Evolutionary conservation across 2,888 invertebrate species (phyloP).

Genomic region (Hypomecis atomaria): DNA sequence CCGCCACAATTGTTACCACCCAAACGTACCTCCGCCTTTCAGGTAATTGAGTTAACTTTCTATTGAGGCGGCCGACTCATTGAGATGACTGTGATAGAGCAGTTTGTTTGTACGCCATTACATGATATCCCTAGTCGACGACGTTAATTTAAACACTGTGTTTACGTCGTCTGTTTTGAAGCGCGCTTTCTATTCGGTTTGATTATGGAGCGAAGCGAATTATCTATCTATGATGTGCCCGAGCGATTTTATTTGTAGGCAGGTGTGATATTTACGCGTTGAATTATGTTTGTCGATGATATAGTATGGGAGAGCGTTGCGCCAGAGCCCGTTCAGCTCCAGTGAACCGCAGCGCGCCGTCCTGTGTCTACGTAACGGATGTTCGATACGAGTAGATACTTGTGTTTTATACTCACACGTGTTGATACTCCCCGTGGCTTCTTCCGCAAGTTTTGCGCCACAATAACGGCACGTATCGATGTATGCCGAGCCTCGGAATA

Average conservation of each 20-base stretch:
- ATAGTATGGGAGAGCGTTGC: slow-evolving; percentile 52
- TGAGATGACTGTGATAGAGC: slow-evolving; percentile 55
- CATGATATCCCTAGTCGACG: slow-evolving; percentile 42
- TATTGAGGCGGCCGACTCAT: slow-evolving; percentile 61
- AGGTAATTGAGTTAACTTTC: slow-evolving; percentile 81
- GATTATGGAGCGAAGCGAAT: slow-evolving; percentile 55
- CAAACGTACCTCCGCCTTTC: slow-evolving; percentile 82
- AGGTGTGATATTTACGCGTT: slow-evolving; percentile 21
- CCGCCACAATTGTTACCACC: slow-evolving; percentile 78
- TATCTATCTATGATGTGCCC: slow-evolving; percentile 48
- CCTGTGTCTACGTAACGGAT: slow-evolving; percentile 74
- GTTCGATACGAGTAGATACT: slow-evolving; percentile 73
- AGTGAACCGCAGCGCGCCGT: slow-evolving; percentile 75
- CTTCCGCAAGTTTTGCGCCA: not conserved
- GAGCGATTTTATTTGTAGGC: slow-evolving; percentile 55
- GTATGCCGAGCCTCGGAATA: slow-evolving; percentile 1
- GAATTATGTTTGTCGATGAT: slow-evolving; percentile 38
- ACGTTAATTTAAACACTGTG: slow-evolving; percentile 47
- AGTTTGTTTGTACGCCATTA: slow-evolving; percentile 51
- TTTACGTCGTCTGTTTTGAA: slow-evolving; percentile 45
- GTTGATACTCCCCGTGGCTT: slow-evolving; percentile 2
- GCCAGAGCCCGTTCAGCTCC: slow-evolving; percentile 77
- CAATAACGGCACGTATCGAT: not conserved
- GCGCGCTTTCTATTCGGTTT: slow-evolving; percentile 69
- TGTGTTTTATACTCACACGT: slow-evolving; percentile 28